Evolutionary conservation across 2,113 vertebrate genomes (phyloP).

Genomic region (Microcebus lehilahytsara): DNA sequence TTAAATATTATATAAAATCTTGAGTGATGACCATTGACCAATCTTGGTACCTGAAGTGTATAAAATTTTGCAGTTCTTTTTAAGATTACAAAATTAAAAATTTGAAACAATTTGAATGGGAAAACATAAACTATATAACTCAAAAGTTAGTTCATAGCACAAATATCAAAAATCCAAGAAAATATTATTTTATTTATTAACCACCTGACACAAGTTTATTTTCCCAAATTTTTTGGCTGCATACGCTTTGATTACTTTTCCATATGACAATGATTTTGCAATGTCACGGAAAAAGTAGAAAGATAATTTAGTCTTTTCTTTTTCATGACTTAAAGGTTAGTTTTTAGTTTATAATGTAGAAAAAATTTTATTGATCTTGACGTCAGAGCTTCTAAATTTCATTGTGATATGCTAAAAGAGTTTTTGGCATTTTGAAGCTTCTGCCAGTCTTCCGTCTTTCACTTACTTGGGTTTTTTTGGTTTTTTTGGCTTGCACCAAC

Average conservation of each 20-base stretch:
- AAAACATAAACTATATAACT: constrained; percentile 24
- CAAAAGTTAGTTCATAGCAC: not conserved
- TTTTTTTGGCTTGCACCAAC: not conserved
- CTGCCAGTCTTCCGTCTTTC: not conserved
- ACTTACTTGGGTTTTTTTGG: not conserved
- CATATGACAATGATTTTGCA: not conserved
- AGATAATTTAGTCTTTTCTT: not conserved
- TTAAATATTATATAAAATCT: not conserved
- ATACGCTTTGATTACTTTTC: not conserved
- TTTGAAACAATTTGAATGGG: not conserved
- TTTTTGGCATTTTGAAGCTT: not conserved
- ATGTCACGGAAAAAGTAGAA: not conserved
- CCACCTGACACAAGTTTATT: not conserved
- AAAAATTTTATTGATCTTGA: constrained; percentile 22
- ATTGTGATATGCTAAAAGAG: not conserved
- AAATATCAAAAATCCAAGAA: not conserved
- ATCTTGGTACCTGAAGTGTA: not conserved
- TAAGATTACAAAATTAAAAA: not conserved
- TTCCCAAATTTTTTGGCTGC: not conserved
- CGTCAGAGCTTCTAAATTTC: not conserved
- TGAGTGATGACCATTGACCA: not conserved
- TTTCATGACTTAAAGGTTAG: not conserved
- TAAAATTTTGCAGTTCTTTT: not conserved
- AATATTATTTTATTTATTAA: not conserved
- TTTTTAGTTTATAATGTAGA: constrained; percentile 7